Evolutionary conservation across 2,888 invertebrate genomes (phyloP), one percentile per base, ranked within the genome.

Genomic region (Spodoptera exigua): DNA sequence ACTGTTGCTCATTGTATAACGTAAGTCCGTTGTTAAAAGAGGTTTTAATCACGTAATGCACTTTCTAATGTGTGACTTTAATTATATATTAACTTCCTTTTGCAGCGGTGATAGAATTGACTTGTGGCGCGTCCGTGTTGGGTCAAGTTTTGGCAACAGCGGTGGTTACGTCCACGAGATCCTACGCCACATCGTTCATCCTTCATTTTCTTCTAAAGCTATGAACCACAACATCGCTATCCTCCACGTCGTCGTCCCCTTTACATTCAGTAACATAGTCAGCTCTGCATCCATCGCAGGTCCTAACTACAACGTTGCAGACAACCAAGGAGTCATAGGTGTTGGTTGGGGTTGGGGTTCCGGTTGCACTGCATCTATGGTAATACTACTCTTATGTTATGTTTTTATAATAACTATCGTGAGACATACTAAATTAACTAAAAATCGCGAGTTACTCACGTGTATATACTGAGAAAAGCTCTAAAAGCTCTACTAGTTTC

Each of bases 121-220:
- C 5, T 78, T 74, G 12, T 89, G 84, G 85, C 88, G 83, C 5
- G 54, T 75, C 4, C 86, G 86, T 17, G 70, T 85, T 1, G 89
- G 89, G 5, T 89, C 88, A 12, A 74, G 78, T 7, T 79, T 49
- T 57, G 81, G 83, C 4, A 86, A 82, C 71, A 84, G 81, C 35
- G 88, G 87, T 4, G 90, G 89, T 10, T 53, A 48, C 0, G 78
- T 86, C 1, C 67, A 80, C 57, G 69, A 53, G 12, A n/a, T 64
- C 0, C 45, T 34, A 7, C 10, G 1, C 0, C 59, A 78, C 52
- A 69, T 78, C 14, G 57, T 63, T n/a, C 92, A 95, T 65, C 79
- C 85, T 0, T 58, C 70, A 46, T 94, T 85, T 77, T 83, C 87
- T 63, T 0, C 32, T 11, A 35, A 16, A 7, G 54, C 60, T 27